Conservation (phyloP, 2,888 invertebrate genomes). For the Andrena minutula region DNA sequence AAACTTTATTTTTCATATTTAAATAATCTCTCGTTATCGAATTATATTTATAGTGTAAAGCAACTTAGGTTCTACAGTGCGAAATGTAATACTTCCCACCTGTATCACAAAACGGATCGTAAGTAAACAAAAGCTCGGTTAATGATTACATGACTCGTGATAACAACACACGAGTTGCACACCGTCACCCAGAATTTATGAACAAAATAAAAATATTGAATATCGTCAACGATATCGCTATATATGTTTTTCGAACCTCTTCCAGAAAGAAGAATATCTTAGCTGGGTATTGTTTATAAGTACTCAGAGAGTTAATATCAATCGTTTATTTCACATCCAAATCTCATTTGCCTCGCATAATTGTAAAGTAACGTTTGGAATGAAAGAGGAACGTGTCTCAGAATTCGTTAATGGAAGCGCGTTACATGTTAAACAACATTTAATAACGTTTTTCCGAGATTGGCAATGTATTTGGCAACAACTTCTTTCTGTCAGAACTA, state of each 20-base stretch:
- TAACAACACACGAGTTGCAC: not conserved
- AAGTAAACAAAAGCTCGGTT: not conserved
- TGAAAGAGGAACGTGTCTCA: slow-evolving; percentile 42
- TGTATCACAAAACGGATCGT: slow-evolving; percentile 2
- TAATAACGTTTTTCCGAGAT: slow-evolving; percentile 6
- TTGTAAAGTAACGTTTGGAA: slow-evolving; percentile 30
- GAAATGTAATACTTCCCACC: not conserved
- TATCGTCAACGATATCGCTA: slow-evolving; percentile 17
- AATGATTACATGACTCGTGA: not conserved
- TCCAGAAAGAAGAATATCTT: slow-evolving; percentile 4
- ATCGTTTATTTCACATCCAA: slow-evolving; percentile 2
- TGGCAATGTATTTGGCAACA: slow-evolving; percentile 16
- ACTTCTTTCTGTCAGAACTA: not conserved
- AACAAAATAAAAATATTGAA: slow-evolving; percentile 6
- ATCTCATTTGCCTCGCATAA: slow-evolving; percentile 37
- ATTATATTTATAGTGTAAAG: not conserved
- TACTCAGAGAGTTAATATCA: not conserved
- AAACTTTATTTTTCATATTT: slow-evolving; percentile 5
- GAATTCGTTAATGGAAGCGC: slow-evolving; percentile 26
- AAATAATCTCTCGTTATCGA: slow-evolving; percentile 3
- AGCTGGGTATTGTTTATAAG: slow-evolving; percentile 13
- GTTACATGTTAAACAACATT: not conserved
- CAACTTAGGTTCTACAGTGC: not conserved
- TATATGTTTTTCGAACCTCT: not conserved
- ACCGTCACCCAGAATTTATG: slow-evolving; percentile 29